These are phyloP conservation scores for Microplitis mediator DNA, from an alignment of 1,140 invertebrate genomes.

Conservation along the genomic window DNA sequence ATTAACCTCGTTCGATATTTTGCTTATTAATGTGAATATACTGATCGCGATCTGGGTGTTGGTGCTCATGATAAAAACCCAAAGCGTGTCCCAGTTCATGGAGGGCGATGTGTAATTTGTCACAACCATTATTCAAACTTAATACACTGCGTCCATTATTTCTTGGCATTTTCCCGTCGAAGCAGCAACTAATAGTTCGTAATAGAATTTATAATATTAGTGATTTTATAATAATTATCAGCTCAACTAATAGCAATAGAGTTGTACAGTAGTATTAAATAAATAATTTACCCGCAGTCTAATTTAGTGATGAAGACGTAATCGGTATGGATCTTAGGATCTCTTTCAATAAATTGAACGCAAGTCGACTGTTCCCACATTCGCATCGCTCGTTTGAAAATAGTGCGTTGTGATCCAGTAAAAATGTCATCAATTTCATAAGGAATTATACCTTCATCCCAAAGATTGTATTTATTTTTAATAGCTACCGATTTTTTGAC, in stretches of 20 bases:
- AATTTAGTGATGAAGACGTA: slow-evolving; percentile 97
- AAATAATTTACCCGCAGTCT: slow-evolving; percentile 85
- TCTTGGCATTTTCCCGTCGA: slow-evolving; percentile 72
- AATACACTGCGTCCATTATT: slow-evolving; percentile 97
- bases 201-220: too few relatives aligned
- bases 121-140: slow-evolving; percentile 98
- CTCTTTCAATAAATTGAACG: slow-evolving; percentile 94
- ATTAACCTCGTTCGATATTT: slow-evolving; percentile 93
- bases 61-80: slow-evolving; percentile 99
- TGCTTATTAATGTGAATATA: slow-evolving; percentile 92
- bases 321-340: slow-evolving; percentile 84
- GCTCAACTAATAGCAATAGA: too few relatives aligned
- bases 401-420: slow-evolving; percentile 91
- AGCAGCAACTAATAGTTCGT: too few relatives aligned
- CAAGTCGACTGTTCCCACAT: slow-evolving; percentile 99
- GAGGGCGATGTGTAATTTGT: slow-evolving; percentile 99
- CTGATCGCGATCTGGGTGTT: slow-evolving; percentile 92
- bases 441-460: slow-evolving; percentile 97
- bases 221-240: too few relatives aligned
- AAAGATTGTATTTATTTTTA: slow-evolving; percentile 91
- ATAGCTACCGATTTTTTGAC: slow-evolving; percentile 71
- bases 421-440: slow-evolving; percentile 98
- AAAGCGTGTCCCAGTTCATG: slow-evolving; percentile 99
- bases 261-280: too few relatives aligned
- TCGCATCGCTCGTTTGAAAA: slow-evolving; percentile 98